Conservation (phyloP, 1,140 invertebrate species). For the Drosophila guanche region DNA sequence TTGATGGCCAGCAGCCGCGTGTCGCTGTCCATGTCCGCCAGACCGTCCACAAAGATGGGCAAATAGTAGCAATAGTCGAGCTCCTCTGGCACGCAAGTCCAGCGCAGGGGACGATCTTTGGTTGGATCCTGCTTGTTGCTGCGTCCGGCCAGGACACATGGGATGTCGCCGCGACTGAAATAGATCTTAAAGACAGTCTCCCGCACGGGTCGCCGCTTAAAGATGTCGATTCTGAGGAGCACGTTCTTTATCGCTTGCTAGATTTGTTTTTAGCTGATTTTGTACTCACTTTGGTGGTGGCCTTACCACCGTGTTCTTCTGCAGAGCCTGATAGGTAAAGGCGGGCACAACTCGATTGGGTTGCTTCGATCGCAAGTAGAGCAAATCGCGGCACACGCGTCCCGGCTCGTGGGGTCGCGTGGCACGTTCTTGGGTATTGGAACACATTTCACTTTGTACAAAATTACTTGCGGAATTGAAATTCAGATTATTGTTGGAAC, state of each 20-base stretch:
- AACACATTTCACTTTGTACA: slow-evolving; percentile 36
- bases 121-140: slow-evolving; percentile 66
- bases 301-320: slow-evolving; percentile 88
- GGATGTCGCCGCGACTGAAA: slow-evolving; percentile 77
- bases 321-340: slow-evolving; percentile 90
- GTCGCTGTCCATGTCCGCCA: slow-evolving; percentile 69
- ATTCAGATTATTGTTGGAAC: neutral
- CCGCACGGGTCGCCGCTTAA: slow-evolving; percentile 66
- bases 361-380: slow-evolving; percentile 61
- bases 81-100: slow-evolving; percentile 85
- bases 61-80: slow-evolving; percentile 96
- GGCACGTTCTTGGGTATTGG: slow-evolving; percentile 52
- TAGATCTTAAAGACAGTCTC: slow-evolving; percentile 76
- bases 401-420: slow-evolving; percentile 68
- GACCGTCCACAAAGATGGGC: slow-evolving; percentile 96
- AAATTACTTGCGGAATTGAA: neutral
- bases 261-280: neutral
- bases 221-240: slow-evolving; percentile 67
- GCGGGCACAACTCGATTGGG: slow-evolving; percentile 87
- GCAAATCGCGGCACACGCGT: slow-evolving; percentile 64
- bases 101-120: slow-evolving; percentile 66
- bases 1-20: slow-evolving; percentile 66
- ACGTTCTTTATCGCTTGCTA: neutral
- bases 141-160: slow-evolving; percentile 53
- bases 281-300: slow-evolving; percentile 84